Evolutionary conservation across 2,888 invertebrate species (phyloP).

Genomic region (Camponotus fellah): DNA sequence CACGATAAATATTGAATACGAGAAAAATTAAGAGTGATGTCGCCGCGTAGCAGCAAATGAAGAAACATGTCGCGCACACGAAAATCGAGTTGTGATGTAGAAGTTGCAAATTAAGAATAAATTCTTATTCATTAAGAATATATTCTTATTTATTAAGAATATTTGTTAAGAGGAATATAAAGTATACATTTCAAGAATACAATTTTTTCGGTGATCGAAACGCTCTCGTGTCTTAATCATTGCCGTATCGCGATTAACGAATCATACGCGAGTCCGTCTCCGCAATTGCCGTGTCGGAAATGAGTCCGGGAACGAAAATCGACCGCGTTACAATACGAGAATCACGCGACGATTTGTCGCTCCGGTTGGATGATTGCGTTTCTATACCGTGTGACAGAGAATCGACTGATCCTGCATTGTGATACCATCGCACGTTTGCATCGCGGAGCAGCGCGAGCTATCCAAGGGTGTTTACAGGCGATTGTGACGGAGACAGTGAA

Average conservation of each 20-base stretch:
- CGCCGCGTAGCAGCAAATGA: no score
- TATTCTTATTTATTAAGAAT: no score
- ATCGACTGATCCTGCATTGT: constrained; percentile 78
- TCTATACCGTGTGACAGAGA: constrained; percentile 53
- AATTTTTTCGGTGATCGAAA: no score
- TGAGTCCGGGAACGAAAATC: constrained; percentile 24
- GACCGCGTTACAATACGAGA: constrained; percentile 73
- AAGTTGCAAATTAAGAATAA: no score
- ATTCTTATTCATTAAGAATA: no score
- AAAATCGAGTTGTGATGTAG: no score
- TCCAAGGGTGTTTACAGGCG: constrained; percentile 16
- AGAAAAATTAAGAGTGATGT: no score
- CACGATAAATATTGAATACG: no score
- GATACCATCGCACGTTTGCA: constrained; percentile 67
- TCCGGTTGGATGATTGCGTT: constrained; percentile 73
- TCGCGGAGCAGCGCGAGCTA: neutral
- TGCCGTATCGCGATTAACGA: neutral
- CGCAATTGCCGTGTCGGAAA: constrained; percentile 36
- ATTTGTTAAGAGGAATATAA: no score
- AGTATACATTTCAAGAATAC: no score
- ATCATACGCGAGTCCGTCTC: constrained; percentile 51
- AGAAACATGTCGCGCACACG: no score
- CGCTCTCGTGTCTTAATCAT: neutral
- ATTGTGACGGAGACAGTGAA: neutral
- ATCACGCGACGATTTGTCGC: constrained; percentile 80